A percentile compares a stretch with the other conserved stretches of the same genome.
These are phyloP conservation scores for Odocoileus virginianus DNA, from an alignment of 2,113 vertebrate species.

Conservation along the genomic window DNA sequence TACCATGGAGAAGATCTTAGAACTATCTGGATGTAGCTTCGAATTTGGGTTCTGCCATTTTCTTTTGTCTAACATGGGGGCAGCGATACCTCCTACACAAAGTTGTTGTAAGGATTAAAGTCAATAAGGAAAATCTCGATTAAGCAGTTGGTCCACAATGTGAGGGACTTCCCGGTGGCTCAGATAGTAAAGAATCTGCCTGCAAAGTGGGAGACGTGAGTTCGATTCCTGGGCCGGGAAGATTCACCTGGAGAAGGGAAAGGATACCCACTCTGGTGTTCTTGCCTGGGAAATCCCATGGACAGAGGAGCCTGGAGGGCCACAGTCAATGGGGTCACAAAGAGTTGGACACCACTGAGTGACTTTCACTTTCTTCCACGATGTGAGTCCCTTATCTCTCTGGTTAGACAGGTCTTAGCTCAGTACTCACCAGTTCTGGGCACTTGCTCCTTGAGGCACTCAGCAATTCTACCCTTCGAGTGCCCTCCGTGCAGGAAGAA, in stretches of 20 bases:
- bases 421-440: no score
- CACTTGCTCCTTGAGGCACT: neutral
- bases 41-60: neutral
- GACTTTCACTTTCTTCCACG: neutral
- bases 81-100: neutral
- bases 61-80: neutral
- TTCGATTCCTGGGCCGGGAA: neutral
- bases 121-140: neutral
- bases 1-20: neutral
- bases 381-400: neutral
- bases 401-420: neutral
- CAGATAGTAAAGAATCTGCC: neutral
- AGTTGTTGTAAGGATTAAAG: neutral
- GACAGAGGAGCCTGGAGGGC: neutral
- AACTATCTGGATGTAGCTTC: neutral
- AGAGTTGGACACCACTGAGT: neutral
- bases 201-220: neutral
- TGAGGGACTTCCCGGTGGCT: neutral
- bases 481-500: neutral
- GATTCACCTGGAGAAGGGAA: neutral
- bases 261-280: neutral
- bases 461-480: neutral
- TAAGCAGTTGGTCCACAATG: neutral
- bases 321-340: neutral
- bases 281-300: neutral